Evolutionary conservation across 2,888 invertebrate species (phyloP).

Genomic region (Cephus runcator): DNA sequence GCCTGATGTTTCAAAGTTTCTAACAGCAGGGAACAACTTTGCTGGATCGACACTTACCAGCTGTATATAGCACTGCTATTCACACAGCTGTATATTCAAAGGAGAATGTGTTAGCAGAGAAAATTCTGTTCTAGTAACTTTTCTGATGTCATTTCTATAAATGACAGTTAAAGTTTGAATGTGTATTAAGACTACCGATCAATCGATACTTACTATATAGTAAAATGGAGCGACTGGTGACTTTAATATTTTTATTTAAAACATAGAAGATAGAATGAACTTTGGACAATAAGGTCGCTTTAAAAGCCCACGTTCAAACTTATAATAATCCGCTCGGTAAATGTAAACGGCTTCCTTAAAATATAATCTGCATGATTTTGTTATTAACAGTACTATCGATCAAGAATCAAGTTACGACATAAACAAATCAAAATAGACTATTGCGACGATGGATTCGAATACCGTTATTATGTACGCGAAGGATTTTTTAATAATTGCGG

Average conservation of each 20-base stretch:
- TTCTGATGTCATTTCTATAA: neutral
- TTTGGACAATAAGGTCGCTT: neutral
- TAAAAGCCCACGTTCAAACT: neutral
- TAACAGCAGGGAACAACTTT: constrained; percentile 21
- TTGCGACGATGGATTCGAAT: neutral
- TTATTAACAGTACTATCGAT: neutral
- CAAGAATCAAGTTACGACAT: neutral
- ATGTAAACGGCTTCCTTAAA: neutral
- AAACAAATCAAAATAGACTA: neutral
- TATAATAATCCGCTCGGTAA: neutral
- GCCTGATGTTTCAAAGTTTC: constrained; percentile 32
- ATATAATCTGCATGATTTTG: neutral
- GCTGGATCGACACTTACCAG: neutral
- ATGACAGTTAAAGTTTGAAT: neutral
- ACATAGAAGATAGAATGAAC: neutral
- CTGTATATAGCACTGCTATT: neutral
- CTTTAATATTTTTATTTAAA: neutral
- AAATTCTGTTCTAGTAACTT: neutral
- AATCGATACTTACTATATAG: neutral
- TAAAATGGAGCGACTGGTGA: neutral
- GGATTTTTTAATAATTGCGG: neutral
- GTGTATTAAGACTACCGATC: neutral
- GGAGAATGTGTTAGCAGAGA: neutral
- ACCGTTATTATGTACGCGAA: neutral
- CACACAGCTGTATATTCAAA: neutral